Conservation (phyloP, 2,888 invertebrate genomes). For the Nemurella pictetii region DNA sequence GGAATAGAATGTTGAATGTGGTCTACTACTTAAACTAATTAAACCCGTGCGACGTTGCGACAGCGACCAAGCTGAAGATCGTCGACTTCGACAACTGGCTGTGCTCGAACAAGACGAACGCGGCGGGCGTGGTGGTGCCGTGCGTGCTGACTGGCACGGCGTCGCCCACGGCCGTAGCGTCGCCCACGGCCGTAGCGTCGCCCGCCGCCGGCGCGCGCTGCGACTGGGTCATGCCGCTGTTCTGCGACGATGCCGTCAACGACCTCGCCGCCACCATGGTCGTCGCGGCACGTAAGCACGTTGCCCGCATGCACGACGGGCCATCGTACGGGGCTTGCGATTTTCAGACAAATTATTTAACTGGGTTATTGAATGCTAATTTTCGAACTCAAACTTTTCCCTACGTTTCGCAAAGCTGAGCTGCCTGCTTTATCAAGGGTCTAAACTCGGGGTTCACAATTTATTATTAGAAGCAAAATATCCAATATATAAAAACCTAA, state of each 20-base stretch:
- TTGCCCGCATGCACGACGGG: background rate
- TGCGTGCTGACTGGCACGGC: background rate
- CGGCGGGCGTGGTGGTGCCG: background rate
- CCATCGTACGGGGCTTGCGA: no score
- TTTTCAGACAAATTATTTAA: no score
- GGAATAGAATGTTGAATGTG: no score
- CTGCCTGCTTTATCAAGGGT: no score
- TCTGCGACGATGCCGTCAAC: background rate
- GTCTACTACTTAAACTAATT: no score
- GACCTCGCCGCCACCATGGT: background rate
- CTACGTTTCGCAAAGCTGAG: no score
- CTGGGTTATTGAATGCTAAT: no score
- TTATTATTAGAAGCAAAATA: no score
- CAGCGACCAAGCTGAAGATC: background rate
- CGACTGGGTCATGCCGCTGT: background rate
- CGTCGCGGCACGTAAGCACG: background rate
- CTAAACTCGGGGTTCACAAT: no score
- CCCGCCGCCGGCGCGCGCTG: background rate
- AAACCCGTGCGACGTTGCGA: no score
- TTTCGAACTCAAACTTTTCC: no score
- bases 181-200: background rate
- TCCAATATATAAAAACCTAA: no score
- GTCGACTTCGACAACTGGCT: background rate
- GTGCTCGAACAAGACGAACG: background rate
- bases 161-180: background rate